phyloP scores from a whole-genome alignment of 1,140 invertebrate species.

The Drosophila oshimai region DNA sequence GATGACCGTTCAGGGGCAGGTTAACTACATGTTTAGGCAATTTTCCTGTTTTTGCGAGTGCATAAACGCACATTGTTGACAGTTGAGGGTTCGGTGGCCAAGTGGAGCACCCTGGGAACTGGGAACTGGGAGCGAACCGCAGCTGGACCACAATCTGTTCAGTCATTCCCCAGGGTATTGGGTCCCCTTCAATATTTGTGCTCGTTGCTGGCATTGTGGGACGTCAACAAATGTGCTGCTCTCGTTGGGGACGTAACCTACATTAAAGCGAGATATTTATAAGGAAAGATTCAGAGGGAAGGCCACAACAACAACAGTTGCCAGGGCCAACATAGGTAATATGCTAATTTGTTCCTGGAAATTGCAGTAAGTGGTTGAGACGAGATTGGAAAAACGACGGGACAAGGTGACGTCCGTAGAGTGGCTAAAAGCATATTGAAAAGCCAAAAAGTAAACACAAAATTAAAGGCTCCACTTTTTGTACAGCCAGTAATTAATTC shows the following conservation, averaged over 20 bases:
- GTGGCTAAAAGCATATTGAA: background rate
- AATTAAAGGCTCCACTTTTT: too few relatives aligned
- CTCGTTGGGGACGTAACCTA: too few relatives aligned
- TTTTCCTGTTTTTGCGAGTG: background rate
- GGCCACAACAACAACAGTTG: background rate
- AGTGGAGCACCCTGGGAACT: slow-evolving; percentile 19
- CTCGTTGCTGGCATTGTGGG: slow-evolving; percentile 1
- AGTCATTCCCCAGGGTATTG: background rate
- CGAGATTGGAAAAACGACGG: too few relatives aligned
- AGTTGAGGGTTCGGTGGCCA: background rate
- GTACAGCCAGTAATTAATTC: too few relatives aligned
- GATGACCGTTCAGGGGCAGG: too few relatives aligned
- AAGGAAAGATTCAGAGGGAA: background rate
- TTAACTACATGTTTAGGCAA: too few relatives aligned
- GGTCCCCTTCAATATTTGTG: slow-evolving; percentile 15
- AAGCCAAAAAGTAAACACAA: background rate
- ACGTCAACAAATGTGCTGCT: slow-evolving; percentile 54
- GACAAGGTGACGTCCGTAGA: background rate
- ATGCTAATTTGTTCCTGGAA: slow-evolving; percentile 46
- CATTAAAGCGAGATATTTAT: background rate
- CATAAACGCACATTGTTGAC: background rate
- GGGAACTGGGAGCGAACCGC: slow-evolving; percentile 15
- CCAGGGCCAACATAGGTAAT: slow-evolving; percentile 4
- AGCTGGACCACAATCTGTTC: slow-evolving; percentile 23
- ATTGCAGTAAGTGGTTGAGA: slow-evolving; percentile 33